Conservation (phyloP, 1,140 invertebrate genomes). For the Rhyacophila brunnea region DNA sequence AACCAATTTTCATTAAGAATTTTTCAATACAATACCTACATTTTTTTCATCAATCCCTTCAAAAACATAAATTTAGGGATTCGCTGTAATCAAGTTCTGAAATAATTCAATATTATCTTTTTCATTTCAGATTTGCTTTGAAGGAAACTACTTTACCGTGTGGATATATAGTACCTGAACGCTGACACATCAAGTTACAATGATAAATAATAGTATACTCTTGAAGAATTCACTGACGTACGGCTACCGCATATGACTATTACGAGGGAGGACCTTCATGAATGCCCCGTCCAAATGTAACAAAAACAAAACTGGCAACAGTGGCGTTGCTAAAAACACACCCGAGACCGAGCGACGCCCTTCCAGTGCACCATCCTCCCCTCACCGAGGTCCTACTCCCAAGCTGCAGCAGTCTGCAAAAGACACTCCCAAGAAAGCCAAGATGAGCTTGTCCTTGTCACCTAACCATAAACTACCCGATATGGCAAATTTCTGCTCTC, state of each 20-base stretch:
- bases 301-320: not conserved
- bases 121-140: no score
- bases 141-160: no score
- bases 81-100: no score
- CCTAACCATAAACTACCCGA: not conserved
- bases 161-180: no score
- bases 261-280: conserved; percentile 13
- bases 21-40: no score
- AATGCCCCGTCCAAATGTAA: conserved; percentile 7
- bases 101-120: no score
- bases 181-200: no score
- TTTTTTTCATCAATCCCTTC: no score
- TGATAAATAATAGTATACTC: conserved; percentile 7
- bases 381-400: not conserved
- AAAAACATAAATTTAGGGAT: no score
- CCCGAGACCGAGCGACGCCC: no score
- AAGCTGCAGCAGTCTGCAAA: not conserved
- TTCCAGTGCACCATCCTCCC: not conserved
- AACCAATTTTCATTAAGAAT: no score
- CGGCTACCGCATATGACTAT: conserved; percentile 19
- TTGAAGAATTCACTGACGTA: not conserved
- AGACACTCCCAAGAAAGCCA: not conserved
- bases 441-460: not conserved
- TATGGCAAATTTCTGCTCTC: not conserved
- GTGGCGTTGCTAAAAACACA: not conserved